Percentiles rank a stretch among this genome's conserved stretches.
These are phyloP conservation scores for Mycteria americana DNA, from an alignment of 2,797 vertebrate species.

Conservation along the genomic window DNA sequence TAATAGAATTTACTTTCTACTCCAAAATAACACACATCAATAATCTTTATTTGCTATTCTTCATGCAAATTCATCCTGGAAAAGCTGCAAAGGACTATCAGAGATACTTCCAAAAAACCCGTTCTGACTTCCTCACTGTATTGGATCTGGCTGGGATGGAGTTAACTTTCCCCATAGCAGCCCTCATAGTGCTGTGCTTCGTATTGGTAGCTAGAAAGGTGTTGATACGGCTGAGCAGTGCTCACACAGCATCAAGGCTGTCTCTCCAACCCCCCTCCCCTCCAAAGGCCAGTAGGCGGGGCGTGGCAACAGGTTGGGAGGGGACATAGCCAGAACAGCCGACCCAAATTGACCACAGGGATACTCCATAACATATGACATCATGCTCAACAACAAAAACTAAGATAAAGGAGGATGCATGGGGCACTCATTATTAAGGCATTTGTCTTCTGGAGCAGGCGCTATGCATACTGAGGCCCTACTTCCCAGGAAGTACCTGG, in stretches of 20 bases:
- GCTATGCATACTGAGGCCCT: not conserved
- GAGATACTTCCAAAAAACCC: fast-evolving
- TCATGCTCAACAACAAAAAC: not conserved
- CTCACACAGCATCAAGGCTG: not conserved
- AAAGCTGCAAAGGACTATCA: not conserved
- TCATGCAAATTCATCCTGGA: not conserved
- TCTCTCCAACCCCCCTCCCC: not conserved
- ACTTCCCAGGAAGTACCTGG: not conserved
- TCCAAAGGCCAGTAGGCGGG: not conserved
- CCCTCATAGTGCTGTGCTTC: not conserved
- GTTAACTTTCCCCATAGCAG: not conserved
- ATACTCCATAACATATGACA: not conserved
- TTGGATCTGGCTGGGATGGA: not conserved
- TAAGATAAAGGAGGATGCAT: not conserved
- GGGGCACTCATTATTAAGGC: not conserved
- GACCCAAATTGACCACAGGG: not conserved
- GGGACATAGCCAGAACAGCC: not conserved
- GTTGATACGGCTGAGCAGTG: not conserved
- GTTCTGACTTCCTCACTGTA: not conserved
- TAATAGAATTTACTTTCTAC: not conserved
- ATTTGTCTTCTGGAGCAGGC: not conserved
- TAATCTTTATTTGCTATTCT: not conserved
- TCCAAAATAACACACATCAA: not conserved
- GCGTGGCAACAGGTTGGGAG: not conserved
- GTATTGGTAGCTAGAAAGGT: not conserved